Base-by-base conservation (phyloP, 2,888 invertebrate species). In the Polymixis flavicincta region DNA sequence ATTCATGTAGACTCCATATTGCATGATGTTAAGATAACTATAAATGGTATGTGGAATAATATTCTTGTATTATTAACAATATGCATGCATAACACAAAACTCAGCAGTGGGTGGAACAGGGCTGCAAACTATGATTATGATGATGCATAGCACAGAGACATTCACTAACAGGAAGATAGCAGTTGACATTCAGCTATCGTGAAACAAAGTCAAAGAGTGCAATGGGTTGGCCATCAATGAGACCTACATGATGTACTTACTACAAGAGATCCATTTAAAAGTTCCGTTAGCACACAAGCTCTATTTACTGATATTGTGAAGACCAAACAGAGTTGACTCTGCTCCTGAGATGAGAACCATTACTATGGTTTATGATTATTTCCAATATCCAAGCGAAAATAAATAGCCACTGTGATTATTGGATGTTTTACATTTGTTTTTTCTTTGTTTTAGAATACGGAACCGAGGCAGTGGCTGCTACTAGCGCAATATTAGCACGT, bases 381-480 rank as follows among this genome's bases (percentile, higher is more conserved):
- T 25, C 25, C 9, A 54, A 7, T 25, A 55, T 9, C 19, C 13
- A 17, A 54, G 32, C 4, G 2, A 19, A 22, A 55, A 22, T 19
- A 19, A n/a, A 45, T 45, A 59, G 13, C 5, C 14, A 37, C 11
- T 14, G 14, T 2, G n/a, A 37, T 17, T 2, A 42, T 25, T 65
- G 13, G 1, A 37, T 2, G 11, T 45, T 42, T 25, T 37, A 6
- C 32, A 0, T 50, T 2, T n/a, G 0, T 37, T 37, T 45, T 45
- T 6, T 13, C 1, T 68, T 63, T 76, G 60, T 91, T 91, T 74
- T 95, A 92, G 98, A 98, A 91, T 97, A 95, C 37, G 98, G 98
- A 0, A 98, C 98, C 0, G 97, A 97, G 89, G 98, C 98, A 0
- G 97, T 97, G 0, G 98, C 98, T 0, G 97, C 97, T 0, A 97